Percentiles rank a stretch among this genome's conserved stretches.
phyloP scores from a whole-genome alignment of 2,888 invertebrate genomes.

The Flabesymbios commensalis region DNA sequence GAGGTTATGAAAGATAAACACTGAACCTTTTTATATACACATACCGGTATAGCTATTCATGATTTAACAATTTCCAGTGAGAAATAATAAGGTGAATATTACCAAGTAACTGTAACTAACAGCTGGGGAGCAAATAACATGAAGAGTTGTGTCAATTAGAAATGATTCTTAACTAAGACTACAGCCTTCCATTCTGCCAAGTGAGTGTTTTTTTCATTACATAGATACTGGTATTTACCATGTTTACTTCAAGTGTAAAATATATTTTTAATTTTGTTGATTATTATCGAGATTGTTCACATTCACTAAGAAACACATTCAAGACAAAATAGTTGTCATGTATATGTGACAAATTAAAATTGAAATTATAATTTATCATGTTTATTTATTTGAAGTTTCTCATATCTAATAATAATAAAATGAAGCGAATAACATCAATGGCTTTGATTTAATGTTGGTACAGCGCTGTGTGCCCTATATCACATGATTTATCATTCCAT shows the following conservation, averaged over 20 bases:
- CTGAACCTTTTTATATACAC: neutral
- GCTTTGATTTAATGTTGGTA: too few relatives aligned
- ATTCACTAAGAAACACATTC: neutral
- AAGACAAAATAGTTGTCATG: neutral
- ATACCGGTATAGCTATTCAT: too few relatives aligned
- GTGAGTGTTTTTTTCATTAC: slow-evolving; percentile 67
- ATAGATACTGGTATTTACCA: too few relatives aligned
- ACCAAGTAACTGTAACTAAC: too few relatives aligned
- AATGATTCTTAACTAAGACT: neutral
- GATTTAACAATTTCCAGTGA: too few relatives aligned
- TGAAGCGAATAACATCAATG: too few relatives aligned
- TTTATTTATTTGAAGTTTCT: neutral
- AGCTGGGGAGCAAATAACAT: neutral
- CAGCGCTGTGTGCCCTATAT: neutral
- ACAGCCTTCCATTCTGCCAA: slow-evolving; percentile 84
- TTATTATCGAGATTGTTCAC: slow-evolving; percentile 9
- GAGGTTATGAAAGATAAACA: neutral
- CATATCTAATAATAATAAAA: neutral
- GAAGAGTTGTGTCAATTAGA: neutral
- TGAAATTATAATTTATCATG: neutral
- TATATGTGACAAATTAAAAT: neutral
- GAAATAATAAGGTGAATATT: too few relatives aligned
- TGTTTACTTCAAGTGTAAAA: too few relatives aligned
- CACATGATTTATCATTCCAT: neutral
- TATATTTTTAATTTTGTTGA: too few relatives aligned